Evolutionary conservation across 1,140 invertebrate genomes (phyloP).

Genomic region (Drosophila melanica): DNA sequence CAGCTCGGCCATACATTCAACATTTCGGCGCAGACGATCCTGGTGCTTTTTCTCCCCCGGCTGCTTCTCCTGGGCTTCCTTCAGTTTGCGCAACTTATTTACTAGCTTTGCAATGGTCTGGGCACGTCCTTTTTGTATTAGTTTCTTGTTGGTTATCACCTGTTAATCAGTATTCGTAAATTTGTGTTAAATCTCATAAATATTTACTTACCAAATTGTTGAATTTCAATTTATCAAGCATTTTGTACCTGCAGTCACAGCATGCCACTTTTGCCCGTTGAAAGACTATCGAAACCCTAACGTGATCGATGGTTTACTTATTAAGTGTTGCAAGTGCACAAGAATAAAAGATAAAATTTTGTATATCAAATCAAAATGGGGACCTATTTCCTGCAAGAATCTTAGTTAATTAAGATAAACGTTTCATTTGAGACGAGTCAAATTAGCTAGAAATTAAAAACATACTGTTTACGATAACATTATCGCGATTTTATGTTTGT

Average conservation of each 20-base stretch:
- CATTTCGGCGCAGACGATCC: constrained; percentile 54
- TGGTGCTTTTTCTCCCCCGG: constrained; percentile 55
- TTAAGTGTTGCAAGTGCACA: no score
- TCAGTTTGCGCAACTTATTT: constrained; percentile 73
- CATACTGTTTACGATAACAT: no score
- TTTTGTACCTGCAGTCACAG: constrained; percentile 22
- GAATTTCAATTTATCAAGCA: constrained; percentile 77
- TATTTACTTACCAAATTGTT: constrained; percentile 76
- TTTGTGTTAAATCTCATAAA: background rate
- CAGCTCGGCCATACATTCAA: constrained; percentile 55
- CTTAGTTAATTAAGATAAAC: no score
- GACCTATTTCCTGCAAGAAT: no score
- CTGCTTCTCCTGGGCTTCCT: constrained; percentile 55
- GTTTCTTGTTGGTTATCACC: constrained; percentile 77
- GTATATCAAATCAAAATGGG: no score
- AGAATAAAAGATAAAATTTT: no score
- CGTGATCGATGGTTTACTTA: no score
- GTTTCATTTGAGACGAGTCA: no score
- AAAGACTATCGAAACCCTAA: constrained; percentile 8
- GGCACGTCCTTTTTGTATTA: constrained; percentile 63
- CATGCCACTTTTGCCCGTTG: constrained; percentile 20
- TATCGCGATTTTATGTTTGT: background rate
- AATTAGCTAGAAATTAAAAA: no score
- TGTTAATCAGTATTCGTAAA: constrained; percentile 9
- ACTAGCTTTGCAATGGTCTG: constrained; percentile 77